Conservation (phyloP, 2,113 vertebrate species). For the Cinclus cinclus region DNA sequence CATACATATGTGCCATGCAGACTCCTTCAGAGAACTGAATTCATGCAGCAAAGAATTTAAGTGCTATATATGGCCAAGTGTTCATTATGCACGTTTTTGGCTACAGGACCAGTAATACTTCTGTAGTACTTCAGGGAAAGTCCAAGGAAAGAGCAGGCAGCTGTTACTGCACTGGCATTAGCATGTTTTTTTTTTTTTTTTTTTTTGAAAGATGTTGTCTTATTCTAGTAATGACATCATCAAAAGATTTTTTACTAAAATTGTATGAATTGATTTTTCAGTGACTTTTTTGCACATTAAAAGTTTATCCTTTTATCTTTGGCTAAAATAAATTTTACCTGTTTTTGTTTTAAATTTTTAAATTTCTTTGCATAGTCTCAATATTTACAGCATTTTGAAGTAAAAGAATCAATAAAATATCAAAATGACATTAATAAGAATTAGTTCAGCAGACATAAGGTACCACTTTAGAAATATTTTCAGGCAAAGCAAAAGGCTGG, state of each 20-base stretch:
- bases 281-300: neutral
- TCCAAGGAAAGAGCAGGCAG: neutral
- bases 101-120: neutral
- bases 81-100: neutral
- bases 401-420: neutral
- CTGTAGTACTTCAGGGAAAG: neutral
- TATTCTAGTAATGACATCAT: neutral
- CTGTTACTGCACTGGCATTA: neutral
- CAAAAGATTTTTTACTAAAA: neutral
- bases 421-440: neutral
- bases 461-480: neutral
- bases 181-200: neutral
- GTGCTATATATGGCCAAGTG: neutral
- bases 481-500: neutral
- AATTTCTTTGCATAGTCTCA: neutral
- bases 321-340: neutral
- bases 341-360: neutral
- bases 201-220: neutral
- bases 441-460: neutral
- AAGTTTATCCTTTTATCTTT: neutral
- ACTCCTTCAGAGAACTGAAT: neutral
- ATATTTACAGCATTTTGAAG: neutral
- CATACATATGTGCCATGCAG: fast-evolving
- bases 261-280: neutral
- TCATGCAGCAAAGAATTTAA: neutral